phyloP scores from a whole-genome alignment of 2,797 vertebrate species.

The Mallotus villosus region DNA sequence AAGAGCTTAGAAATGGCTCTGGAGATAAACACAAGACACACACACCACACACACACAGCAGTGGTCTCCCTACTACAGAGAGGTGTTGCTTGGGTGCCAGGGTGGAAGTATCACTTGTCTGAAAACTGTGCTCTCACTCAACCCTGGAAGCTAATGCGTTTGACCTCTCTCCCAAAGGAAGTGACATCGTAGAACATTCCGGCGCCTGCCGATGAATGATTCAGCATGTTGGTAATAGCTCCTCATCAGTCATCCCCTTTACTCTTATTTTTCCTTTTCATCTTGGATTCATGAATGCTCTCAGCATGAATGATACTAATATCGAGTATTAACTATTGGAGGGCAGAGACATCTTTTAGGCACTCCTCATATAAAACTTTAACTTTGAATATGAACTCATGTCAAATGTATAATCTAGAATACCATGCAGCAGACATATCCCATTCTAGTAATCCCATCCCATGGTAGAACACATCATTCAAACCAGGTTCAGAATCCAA shows the following conservation, averaged over 20 bases:
- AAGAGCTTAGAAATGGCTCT: background rate
- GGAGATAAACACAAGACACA: background rate
- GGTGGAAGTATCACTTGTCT: constrained; percentile 34
- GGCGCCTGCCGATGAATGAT: constrained; percentile 56
- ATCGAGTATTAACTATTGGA: too few species aligned
- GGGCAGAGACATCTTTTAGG: too few species aligned
- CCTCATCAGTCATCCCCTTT: constrained; percentile 60
- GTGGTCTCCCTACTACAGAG: background rate
- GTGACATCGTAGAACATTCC: constrained; percentile 28
- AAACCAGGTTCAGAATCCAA: too few species aligned
- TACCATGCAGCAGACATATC: too few species aligned
- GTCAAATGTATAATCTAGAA: too few species aligned
- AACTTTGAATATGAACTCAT: too few species aligned
- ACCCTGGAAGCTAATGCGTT: constrained; percentile 63
- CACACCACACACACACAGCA: background rate
- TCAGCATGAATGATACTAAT: too few species aligned
- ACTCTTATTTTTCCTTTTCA: too few species aligned
- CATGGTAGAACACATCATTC: background rate
- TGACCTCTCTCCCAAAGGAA: constrained; percentile 68
- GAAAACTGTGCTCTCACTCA: constrained; percentile 48
- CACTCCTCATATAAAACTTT: too few species aligned
- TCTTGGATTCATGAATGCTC: too few species aligned
- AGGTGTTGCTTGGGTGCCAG: constrained; percentile 47
- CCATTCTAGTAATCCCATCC: too few species aligned
- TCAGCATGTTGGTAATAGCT: constrained; percentile 63